Base-by-base conservation (phyloP, 2,113 vertebrate genomes). In the Esox niger region DNA sequence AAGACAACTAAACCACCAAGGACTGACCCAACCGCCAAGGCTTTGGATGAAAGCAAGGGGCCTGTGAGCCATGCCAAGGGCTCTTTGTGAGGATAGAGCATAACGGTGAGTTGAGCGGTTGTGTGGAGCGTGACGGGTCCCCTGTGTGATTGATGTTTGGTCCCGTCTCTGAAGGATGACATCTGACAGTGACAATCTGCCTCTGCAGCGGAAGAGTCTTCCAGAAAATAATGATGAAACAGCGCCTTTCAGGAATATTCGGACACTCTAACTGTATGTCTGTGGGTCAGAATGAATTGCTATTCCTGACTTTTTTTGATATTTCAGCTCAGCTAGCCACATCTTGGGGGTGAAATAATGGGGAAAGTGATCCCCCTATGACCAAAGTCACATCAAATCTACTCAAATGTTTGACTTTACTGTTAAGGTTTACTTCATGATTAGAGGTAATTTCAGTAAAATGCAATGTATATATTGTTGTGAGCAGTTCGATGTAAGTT, bases 231-330 rank as follows among this genome's bases (percentile, higher is more conserved):
- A 47, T 1, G 15, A 20, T 25, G 29, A 6, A 64, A 29, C 27
- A 4, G 47, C 25, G 62, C 29, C 62, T 64, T 29, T 49, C 38
- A 64, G 15, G 15, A n/a, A 10, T 6, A 49, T 64, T 10, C 29
- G 62, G 20, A 15, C 43, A 30, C 21, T 49, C 17, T n/a, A n/a
- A n/a, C n/a, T 65, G 68, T 80, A 63, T 66, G 80, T 71, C 71
- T 75, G 68, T 74, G n/a, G n/a, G n/a, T n/a, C n/a, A n/a, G n/a
- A n/a, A n/a, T n/a, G n/a, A n/a, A n/a, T n/a, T n/a, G n/a, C n/a
- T n/a, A n/a, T n/a, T n/a, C n/a, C n/a, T n/a, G n/a, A n/a, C n/a
- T n/a, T n/a, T n/a, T n/a, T n/a, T n/a, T n/a, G n/a, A n/a, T n/a
- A n/a, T n/a, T n/a, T n/a, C 6, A 17, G 6, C 33, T 25, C 35